A percentile compares a stretch with the other conserved stretches of the same genome.
phyloP scores from a whole-genome alignment of 2,797 vertebrate species.

The Brachyrhaphis roseni region DNA sequence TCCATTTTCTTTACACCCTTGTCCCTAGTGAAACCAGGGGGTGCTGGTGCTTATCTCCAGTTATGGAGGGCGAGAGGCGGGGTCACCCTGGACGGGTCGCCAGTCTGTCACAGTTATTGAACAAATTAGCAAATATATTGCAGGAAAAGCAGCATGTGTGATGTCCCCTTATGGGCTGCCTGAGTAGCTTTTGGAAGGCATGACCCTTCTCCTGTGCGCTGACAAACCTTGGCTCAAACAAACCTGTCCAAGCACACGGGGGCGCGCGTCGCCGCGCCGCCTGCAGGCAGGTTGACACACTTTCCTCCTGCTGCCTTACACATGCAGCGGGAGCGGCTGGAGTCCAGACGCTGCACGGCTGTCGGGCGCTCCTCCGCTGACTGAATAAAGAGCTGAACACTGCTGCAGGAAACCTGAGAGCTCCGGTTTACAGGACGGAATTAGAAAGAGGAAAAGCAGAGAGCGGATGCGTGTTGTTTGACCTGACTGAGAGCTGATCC shows the following conservation, averaged over 20 bases:
- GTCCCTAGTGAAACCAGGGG: too few species aligned
- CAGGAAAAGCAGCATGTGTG: background rate
- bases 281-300: conserved; percentile 50
- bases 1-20: too few species aligned
- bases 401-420: background rate
- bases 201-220: conserved; percentile 6
- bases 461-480: background rate
- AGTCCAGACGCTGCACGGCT: conserved; percentile 43
- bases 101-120: background rate
- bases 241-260: conserved; percentile 29
- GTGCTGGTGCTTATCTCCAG: too few species aligned
- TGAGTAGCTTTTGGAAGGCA: background rate
- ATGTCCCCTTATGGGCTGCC: background rate
- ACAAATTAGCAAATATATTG: background rate
- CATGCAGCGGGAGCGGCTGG: conserved; percentile 42
- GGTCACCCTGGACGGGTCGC: too few species aligned
- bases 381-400: conserved; percentile 15
- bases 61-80: too few species aligned
- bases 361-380: conserved; percentile 53
- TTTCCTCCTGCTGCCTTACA: conserved; percentile 17
- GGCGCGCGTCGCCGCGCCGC: conserved; percentile 21
- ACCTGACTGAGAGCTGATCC: conserved; percentile 14
- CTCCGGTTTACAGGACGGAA: background rate
- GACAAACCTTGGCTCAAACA: conserved; percentile 23
- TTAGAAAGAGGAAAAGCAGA: background rate